Base-by-base conservation (phyloP, 2,113 vertebrate genomes). In the Bombycilla garrulus region DNA sequence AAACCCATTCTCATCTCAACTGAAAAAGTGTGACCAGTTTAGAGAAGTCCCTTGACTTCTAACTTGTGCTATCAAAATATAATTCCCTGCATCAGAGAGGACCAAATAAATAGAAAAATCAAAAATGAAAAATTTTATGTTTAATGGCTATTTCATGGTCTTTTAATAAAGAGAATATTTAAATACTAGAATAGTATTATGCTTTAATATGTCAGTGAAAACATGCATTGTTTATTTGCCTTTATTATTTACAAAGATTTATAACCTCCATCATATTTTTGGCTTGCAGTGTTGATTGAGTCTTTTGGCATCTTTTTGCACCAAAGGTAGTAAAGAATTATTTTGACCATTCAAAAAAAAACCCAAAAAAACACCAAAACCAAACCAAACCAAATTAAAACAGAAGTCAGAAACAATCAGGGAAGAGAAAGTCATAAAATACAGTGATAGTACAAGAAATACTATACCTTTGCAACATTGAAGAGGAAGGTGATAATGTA, bases 31-130 rank as follows among this genome's bases (percentile, higher is more conserved):
- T 40, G 33, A 79, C 77, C 31, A 42, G 7, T 72, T 79, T 29
- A 91, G 61, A 86, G 45, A 76, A 85, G 66, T 65, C 24, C 26
- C 50, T 38, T 51, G 33, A 35, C 14, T 88, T 80, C 70, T 70
- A 82, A 58, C 19, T 72, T 77, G 10, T 73, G 5, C 26, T 76
- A 18, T 65, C 23, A 90, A 89, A 91, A 79, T 38, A 56, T 29
- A 67, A 12, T 62, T 78, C 5, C 35, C 38, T 81, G 26, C 11
- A 51, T 51, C 12, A 45, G 23, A 53, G 8, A 48, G 10, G 3
- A 11, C 1, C 1, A 15, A 20, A 33, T 33, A 45, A 10, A 10
- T 10, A 35, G 1, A 9, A 42, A 10, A 28, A 15, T 4, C 15
- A 36, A 47, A 81, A 54, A 14, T 1, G 0, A 13, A 71, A 61